These are phyloP conservation scores for Lucilia cuprina DNA, from an alignment of 1,140 invertebrate species.

Conservation along the genomic window DNA sequence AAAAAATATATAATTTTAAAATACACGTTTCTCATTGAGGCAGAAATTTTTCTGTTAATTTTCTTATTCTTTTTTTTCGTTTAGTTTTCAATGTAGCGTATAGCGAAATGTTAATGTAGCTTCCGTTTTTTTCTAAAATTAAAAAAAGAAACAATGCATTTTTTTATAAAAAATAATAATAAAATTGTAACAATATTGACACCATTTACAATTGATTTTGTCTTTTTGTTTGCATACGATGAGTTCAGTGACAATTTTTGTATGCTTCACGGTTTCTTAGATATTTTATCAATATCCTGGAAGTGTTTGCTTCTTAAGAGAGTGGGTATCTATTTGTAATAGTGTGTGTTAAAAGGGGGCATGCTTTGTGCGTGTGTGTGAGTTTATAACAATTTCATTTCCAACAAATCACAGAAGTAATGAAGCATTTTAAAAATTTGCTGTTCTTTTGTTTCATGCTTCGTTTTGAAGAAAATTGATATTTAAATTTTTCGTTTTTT, in stretches of 20 bases:
- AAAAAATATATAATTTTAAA: neutral
- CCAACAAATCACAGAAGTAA: constrained; percentile 3
- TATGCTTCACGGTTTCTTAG: neutral
- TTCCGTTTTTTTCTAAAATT: neutral
- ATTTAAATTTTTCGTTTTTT: neutral
- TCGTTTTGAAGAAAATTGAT: neutral
- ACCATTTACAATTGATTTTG: constrained; percentile 15
- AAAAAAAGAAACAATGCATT: neutral
- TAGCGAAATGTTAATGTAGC: neutral
- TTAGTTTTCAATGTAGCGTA: neutral
- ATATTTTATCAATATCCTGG: neutral
- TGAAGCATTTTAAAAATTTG: neutral
- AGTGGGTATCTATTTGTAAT: neutral
- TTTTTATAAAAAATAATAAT: neutral
- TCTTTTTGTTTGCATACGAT: neutral
- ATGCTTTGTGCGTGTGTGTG: neutral
- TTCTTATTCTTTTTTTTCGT: neutral
- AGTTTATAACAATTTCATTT: neutral
- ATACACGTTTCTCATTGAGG: neutral
- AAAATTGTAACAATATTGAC: neutral
- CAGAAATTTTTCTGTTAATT: neutral
- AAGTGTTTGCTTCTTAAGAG: neutral
- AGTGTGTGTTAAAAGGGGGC: no score
- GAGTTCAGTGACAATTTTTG: neutral
- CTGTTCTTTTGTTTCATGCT: neutral